A percentile compares a stretch with the other conserved stretches of the same genome.
Evolutionary conservation across 2,797 vertebrate species (phyloP).

Genomic region (Liparis tanakae): DNA sequence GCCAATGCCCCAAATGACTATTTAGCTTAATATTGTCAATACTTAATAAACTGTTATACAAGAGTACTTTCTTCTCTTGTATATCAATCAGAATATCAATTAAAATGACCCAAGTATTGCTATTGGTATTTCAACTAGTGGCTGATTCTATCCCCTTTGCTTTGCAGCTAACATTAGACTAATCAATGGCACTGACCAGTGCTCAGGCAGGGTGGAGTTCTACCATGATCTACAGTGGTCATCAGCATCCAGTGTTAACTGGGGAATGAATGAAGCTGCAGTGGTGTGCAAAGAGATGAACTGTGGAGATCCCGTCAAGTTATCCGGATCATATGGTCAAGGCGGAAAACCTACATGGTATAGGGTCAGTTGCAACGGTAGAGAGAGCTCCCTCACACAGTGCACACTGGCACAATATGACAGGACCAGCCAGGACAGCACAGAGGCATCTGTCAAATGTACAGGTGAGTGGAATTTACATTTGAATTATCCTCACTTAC

Average conservation of each 20-base stretch:
- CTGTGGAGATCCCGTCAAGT: slow-evolving; percentile 65
- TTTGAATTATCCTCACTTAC: no score
- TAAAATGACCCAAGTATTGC: neutral
- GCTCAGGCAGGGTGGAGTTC: slow-evolving; percentile 76
- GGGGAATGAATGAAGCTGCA: slow-evolving; percentile 64
- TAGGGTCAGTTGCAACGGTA: slow-evolving; percentile 52
- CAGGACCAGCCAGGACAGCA: neutral
- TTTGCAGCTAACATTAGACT: slow-evolving; percentile 64
- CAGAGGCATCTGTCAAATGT: slow-evolving; percentile 67
- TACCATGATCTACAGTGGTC: slow-evolving; percentile 49
- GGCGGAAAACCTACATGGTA: slow-evolving; percentile 15
- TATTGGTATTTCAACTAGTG: neutral
- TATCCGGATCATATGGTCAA: slow-evolving; percentile 38
- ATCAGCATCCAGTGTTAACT: slow-evolving; percentile 50
- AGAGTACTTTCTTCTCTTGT: neutral
- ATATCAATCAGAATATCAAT: neutral
- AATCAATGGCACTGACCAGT: slow-evolving; percentile 61
- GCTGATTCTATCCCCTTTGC: slow-evolving; percentile 11
- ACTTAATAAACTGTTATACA: neutral
- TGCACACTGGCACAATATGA: slow-evolving; percentile 50
- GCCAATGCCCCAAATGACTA: neutral
- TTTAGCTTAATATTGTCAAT: neutral
- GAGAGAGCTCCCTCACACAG: slow-evolving; percentile 54
- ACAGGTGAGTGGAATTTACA: slow-evolving; percentile 40
- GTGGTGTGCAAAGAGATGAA: slow-evolving; percentile 79